Base-by-base conservation (phyloP, 1,140 invertebrate genomes). In the Bombus turneri region DNA sequence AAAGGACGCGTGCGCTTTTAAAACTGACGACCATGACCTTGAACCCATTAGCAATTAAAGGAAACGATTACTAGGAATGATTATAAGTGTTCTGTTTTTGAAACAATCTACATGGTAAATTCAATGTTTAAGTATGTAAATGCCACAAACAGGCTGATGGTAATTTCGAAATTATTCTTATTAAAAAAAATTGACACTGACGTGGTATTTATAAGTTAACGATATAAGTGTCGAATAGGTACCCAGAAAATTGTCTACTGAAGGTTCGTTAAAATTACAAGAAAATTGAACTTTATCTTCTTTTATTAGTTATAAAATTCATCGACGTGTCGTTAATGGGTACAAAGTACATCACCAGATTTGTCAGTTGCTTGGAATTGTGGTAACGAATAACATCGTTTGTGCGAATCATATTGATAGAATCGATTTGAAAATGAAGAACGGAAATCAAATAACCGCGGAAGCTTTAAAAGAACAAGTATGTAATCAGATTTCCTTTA, bases 381-480 rank as follows among this genome's bases (percentile, higher is more conserved):
- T n/a, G 0, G 34, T 59, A 9, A 15, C 9, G 13, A 1, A 9
- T 10, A 22, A 53, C 25, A 8, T 37, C 2, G 1, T 66, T 31
- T 53, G 5, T 22, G 12, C 6, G 2, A 28, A 3, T 6, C 0
- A 2, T 12, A 28, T 37, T 39, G 12, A 0, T 22, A 69, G 2
- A 12, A 79, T 78, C 22, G 25, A 43, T 41, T 15, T 6, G 47
- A 90, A 80, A 2, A 91, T 90, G 62, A 94, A 93, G 64, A 89
- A 88, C 94, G 98, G 97, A 69, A 97, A 97, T 94, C 96, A 96
- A 90, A 97, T 98, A 85, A 94, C 98, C 83, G 97, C 97, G 0
- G 96, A 97, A 93, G 96, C 97, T 71, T 94, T 98, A 82, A 98
- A 97, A 94, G 95, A 96, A 91, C 97, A 98, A 96, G 97, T 98